Evolutionary conservation across 1,140 invertebrate species (phyloP).

Genomic region (Drosophila repleta): DNA sequence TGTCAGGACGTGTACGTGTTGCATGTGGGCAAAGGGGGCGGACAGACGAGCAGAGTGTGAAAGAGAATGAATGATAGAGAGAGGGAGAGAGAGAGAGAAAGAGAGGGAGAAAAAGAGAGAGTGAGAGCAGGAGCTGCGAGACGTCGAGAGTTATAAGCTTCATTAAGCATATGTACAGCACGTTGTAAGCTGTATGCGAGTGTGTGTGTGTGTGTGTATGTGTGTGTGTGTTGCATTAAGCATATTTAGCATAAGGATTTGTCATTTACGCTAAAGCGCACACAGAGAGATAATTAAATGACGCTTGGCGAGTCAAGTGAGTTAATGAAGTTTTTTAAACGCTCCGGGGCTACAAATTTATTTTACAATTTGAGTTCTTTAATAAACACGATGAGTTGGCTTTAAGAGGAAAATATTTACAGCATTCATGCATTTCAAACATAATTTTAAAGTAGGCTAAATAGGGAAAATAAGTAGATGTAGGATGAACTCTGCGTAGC

Average conservation of each 20-base stretch:
- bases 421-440: background rate
- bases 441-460: background rate
- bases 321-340: conserved; percentile 77
- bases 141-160: conserved; percentile 80
- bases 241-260: conserved; percentile 83
- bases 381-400: background rate
- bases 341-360: conserved; percentile 30
- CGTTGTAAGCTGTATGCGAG: conserved; percentile 64
- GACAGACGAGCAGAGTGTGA: background rate
- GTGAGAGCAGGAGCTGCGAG: conserved; percentile 27
- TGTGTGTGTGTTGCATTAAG: conserved; percentile 72
- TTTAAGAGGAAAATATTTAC: background rate
- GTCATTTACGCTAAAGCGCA: conserved; percentile 75
- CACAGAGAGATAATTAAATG: conserved; percentile 78
- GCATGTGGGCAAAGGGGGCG: conserved; percentile 45
- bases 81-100: background rate
- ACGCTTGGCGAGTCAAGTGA: conserved; percentile 55
- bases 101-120: background rate
- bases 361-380: conserved; percentile 19
- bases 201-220: conserved; percentile 18
- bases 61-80: background rate
- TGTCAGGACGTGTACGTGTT: conserved; percentile 76
- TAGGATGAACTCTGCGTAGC: too few species aligned
- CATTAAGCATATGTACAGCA: conserved; percentile 83
- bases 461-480: background rate